These are phyloP conservation scores for Eulemur macaco DNA, from an alignment of 2,113 vertebrate genomes.

Conservation along the genomic window DNA sequence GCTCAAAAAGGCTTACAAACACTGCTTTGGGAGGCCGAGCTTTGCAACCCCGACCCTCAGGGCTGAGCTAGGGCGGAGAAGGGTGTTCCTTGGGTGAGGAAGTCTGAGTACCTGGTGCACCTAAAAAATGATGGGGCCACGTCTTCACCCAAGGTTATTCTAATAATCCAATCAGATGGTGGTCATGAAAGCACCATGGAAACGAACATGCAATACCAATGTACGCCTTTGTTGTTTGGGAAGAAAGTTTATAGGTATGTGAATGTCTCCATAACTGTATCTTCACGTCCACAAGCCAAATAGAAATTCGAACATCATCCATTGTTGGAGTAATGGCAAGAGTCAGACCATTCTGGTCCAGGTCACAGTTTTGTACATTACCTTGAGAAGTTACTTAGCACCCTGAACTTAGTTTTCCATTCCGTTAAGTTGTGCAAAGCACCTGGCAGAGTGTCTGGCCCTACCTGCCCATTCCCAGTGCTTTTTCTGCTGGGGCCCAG, in stretches of 20 bases:
- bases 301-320: not conserved
- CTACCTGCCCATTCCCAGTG: not conserved
- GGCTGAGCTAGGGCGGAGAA: not conserved
- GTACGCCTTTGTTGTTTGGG: not conserved
- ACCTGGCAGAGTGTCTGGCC: not conserved
- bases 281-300: not conserved
- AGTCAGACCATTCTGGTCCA: rapidly evolving
- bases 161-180: not conserved
- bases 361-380: not conserved
- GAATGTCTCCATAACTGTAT: not conserved
- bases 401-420: not conserved
- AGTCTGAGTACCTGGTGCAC: not conserved
- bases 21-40: not conserved
- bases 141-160: not conserved
- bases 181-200: not conserved
- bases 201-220: too few species aligned
- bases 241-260: not conserved
- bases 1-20: not conserved
- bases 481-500: not conserved
- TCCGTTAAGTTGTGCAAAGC: not conserved
- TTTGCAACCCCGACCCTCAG: not conserved
- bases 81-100: not conserved
- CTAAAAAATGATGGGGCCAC: not conserved
- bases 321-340: not conserved
- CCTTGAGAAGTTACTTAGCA: not conserved